Evolutionary conservation across 2,113 vertebrate species (phyloP).

Genomic region (Vireo altiloquus): DNA sequence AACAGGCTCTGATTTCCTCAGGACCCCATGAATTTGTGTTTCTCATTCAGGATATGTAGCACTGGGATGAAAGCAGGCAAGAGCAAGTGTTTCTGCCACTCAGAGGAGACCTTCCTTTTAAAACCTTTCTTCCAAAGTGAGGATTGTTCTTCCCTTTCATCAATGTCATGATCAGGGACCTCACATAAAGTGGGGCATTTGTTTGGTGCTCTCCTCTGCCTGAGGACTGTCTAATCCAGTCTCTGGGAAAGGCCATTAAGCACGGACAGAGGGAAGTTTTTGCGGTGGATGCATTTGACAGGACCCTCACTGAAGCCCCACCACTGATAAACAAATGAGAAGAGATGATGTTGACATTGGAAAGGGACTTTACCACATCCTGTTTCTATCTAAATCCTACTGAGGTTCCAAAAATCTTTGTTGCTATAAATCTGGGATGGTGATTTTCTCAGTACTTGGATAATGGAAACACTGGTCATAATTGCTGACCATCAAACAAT

Average conservation of each 20-base stretch:
- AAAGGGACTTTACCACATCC: not conserved
- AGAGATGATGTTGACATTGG: not conserved
- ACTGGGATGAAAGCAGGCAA: not conserved
- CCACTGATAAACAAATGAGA: not conserved
- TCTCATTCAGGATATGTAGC: not conserved
- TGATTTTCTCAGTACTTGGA: not conserved
- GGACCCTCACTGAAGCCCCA: not conserved
- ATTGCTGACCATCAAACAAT: not conserved
- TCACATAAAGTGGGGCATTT: not conserved
- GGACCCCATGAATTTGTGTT: accelerated
- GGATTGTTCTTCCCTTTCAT: not conserved
- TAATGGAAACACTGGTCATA: not conserved
- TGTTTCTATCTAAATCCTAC: not conserved
- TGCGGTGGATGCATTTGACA: not conserved
- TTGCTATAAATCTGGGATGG: not conserved
- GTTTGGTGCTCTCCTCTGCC: not conserved
- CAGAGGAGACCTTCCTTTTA: not conserved
- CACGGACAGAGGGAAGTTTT: not conserved
- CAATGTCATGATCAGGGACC: accelerated
- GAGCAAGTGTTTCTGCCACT: not conserved
- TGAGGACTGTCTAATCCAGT: not conserved
- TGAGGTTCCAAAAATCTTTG: not conserved
- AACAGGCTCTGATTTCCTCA: not conserved
- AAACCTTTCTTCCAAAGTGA: not conserved
- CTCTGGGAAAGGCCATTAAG: not conserved